Base-by-base conservation (phyloP, 2,113 vertebrate genomes). In the Oncorhynchus clarkii region DNA sequence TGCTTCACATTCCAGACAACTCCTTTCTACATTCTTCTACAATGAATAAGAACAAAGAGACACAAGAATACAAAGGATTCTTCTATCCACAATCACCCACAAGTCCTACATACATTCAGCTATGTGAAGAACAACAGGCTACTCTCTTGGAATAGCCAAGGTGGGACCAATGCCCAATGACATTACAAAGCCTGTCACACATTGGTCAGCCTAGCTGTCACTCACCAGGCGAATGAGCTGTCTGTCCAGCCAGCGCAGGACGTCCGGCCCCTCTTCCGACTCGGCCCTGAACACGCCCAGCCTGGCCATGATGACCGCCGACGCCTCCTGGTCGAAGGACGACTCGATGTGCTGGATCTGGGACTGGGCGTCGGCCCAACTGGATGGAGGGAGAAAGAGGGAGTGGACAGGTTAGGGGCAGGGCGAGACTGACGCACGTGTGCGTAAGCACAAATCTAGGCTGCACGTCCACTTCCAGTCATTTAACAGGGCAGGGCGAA, bases 341-440 rank as follows among this genome's bases (percentile, higher is more conserved):
- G 96, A 94, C 91, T 99, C 97, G 1, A 99, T 98, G 81, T 98
- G 97, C 89, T 95, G 96, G 65, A 99, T 94, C 79, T 99, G 97
- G 48, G 92, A 95, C 89, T 99, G 96, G 29, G 95, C 97, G 84
- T 99, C 97, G 84, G 97, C 97, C 97, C 97, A 99, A 49, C 97
- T 99, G 70, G 74, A 16, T 0, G 6, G 9, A 57, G 18, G 12
- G 18, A 66, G 7, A 45, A 1, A n/a, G 12, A 18, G 1, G 4
- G 39, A 39, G 5, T 3, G 13, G 8, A 29, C 2, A 22, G 27
- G 65, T 39, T 5, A 39, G 18, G 29, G 27, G 18, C 5, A 13
- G n/a, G 77, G 74, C 29, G 22, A 29, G 5, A 78, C 62, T 88
- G 77, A 85, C 59, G 39, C 76, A 86, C 48, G 6, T 11, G 48